These are phyloP conservation scores for Drosophila ironensis DNA, from an alignment of 1,140 invertebrate genomes.

Conservation along the genomic window DNA sequence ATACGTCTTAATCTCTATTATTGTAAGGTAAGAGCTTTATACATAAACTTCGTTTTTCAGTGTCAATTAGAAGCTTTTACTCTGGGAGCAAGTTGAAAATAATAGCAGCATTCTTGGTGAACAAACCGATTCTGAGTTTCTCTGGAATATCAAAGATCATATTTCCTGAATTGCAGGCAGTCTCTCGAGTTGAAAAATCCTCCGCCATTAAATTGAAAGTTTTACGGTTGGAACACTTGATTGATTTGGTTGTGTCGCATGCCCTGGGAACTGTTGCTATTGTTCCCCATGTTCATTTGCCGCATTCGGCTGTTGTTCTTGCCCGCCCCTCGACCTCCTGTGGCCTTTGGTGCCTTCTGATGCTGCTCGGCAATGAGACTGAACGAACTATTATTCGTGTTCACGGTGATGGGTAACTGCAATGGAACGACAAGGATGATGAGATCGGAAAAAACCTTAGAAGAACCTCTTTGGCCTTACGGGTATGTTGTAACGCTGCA, in stretches of 20 bases:
- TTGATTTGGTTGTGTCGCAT: conserved; percentile 50
- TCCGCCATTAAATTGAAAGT: neutral
- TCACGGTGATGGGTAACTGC: conserved; percentile 60
- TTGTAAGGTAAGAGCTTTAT: conserved; percentile 10
- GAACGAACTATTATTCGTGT: conserved; percentile 18
- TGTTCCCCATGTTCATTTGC: conserved; percentile 27
- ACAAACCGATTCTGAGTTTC: conserved; percentile 2
- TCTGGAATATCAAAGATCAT: conserved; percentile 31
- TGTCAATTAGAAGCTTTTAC: neutral
- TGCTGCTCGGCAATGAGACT: conserved; percentile 46
- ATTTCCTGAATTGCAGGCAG: conserved; percentile 21
- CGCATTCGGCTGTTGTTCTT: conserved; percentile 31
- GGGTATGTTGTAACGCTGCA: conserved; percentile 60
- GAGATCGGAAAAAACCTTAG: neutral
- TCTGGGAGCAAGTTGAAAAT: conserved; percentile 1
- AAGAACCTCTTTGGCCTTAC: conserved; percentile 26
- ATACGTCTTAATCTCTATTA: conserved; percentile 9
- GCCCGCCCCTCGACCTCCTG: conserved; percentile 27
- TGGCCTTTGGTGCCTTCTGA: conserved; percentile 45
- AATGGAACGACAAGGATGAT: neutral
- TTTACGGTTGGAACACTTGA: conserved; percentile 54
- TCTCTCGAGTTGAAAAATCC: conserved; percentile 7
- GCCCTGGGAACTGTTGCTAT: conserved; percentile 16
- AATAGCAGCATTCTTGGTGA: neutral
- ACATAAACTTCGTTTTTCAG: conserved; percentile 12